Conservation (phyloP, 2,797 vertebrate species). For the Gallinago solitaria region DNA sequence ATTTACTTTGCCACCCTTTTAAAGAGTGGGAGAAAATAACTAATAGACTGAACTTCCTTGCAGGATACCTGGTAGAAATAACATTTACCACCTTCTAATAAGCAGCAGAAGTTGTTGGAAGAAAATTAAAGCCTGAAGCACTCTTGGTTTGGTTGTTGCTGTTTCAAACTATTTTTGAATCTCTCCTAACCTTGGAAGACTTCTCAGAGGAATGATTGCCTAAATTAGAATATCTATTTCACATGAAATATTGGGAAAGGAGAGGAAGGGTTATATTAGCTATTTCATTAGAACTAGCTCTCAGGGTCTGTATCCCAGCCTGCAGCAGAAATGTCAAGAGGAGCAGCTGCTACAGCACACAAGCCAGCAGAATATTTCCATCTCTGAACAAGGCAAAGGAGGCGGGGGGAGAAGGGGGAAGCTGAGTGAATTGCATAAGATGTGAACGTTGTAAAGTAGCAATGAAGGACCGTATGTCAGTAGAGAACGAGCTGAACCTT, state of each 20-base stretch:
- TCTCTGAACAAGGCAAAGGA: neutral
- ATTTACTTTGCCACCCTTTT: neutral
- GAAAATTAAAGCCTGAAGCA: slow-evolving; percentile 27
- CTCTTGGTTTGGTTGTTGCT: neutral
- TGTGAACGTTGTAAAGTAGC: neutral
- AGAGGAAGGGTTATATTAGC: slow-evolving; percentile 53
- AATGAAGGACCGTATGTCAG: neutral
- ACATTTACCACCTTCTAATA: neutral
- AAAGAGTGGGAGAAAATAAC: neutral
- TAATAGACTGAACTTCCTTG: neutral
- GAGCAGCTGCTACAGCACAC: slow-evolving; percentile 36
- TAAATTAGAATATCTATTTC: slow-evolving; percentile 52
- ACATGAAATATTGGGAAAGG: slow-evolving; percentile 43
- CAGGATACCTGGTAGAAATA: neutral
- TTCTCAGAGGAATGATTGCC: slow-evolving; percentile 34
- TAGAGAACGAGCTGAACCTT: neutral
- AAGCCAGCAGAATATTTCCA: slow-evolving; percentile 43
- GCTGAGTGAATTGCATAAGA: neutral
- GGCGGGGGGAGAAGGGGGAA: neutral
- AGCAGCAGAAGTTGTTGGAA: neutral
- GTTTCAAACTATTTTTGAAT: slow-evolving; percentile 37
- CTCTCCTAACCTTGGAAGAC: slow-evolving; percentile 26
- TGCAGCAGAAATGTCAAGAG: slow-evolving; percentile 57
- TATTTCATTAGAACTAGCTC: slow-evolving; percentile 32
- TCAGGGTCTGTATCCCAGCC: slow-evolving; percentile 34